A percentile compares a stretch with the other conserved stretches of the same genome.
phyloP scores from a whole-genome alignment of 2,113 vertebrate genomes.

The Phyllostomus hastatus region DNA sequence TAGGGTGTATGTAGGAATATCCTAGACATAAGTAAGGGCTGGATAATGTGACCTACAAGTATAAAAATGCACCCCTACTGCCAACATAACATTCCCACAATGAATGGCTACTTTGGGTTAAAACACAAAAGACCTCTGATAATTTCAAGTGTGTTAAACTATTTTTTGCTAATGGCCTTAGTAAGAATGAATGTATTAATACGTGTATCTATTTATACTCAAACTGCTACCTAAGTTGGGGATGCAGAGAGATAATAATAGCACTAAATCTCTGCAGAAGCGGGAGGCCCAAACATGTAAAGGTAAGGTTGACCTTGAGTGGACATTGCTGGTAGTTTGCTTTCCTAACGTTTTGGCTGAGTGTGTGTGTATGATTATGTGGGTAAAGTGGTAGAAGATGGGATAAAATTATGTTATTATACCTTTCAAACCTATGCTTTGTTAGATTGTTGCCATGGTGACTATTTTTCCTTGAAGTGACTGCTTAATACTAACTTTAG shows the following conservation, averaged over 20 bases:
- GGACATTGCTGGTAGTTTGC: not conserved
- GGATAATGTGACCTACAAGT: not conserved
- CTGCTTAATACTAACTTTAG: not conserved
- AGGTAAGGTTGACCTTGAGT: not conserved
- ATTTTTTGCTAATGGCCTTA: not conserved
- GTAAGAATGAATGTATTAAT: not conserved
- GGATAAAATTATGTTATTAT: not conserved
- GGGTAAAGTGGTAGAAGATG: not conserved
- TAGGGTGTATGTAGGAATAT: not conserved
- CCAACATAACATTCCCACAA: not conserved
- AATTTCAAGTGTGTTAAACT: not conserved
- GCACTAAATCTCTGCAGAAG: not conserved
- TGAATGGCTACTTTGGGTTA: not conserved
- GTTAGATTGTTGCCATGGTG: not conserved
- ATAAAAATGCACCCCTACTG: not conserved
- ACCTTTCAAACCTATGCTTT: not conserved
- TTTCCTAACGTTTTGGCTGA: not conserved
- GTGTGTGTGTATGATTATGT: not conserved
- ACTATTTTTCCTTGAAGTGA: not conserved
- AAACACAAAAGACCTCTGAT: not conserved
- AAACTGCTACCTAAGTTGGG: not conserved
- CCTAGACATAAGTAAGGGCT: not conserved
- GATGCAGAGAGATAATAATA: not conserved
- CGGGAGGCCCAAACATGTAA: not conserved
- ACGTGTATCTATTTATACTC: not conserved